Base-by-base conservation (phyloP, 2,797 vertebrate species). In the Scarus forsteni region DNA sequence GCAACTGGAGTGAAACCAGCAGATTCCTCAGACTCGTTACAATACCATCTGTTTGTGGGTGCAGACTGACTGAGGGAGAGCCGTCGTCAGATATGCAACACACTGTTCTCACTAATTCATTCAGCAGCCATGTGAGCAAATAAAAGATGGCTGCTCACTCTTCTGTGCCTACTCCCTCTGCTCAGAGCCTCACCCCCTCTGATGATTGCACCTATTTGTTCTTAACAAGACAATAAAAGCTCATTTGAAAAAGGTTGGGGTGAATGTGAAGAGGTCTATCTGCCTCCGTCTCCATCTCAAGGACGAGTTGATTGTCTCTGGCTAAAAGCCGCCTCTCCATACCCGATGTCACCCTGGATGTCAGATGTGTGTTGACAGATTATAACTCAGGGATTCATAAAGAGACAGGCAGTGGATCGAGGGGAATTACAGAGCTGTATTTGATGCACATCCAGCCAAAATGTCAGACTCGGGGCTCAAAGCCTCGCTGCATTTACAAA, bases 11-110 rank as follows among this genome's bases (percentile, higher is more conserved):
- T 49, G 65, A 79, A 75, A 87, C 53, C 67, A 77, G 68, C 81
- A 90, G 73, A 69, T 86, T 83, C 83, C 79, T 89, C 73, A 83
- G 78, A 84, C 84, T 85, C 79, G 82, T 81, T 86, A 88, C 80
- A 85, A 90, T 68, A 87, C 90, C 92, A 93, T 93, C 92, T 94
- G 92, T 75, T 90, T 83, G 39, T 70, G 58, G 46, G 70, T 79
- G 79, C 66, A 73, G 66, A 63, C 60, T 71, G 62, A 53, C 70
- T 75, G 70, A 61, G 60, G 64, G 52, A 52, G 46, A 81, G 71
- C 61, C 53, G 19, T 77, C 61, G 54, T 85, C 68, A 72, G 49
- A 84, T 64, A 64, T 65, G 75, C 79, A 75, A 62, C 70, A 75
- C 15, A 34, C 66, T 65, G 55, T 53, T 36, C 67, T 65, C 9